Evolutionary conservation across 1,140 invertebrate genomes (phyloP), one percentile per base, ranked within the genome.

Genomic region (Parapsyche elsis): DNA sequence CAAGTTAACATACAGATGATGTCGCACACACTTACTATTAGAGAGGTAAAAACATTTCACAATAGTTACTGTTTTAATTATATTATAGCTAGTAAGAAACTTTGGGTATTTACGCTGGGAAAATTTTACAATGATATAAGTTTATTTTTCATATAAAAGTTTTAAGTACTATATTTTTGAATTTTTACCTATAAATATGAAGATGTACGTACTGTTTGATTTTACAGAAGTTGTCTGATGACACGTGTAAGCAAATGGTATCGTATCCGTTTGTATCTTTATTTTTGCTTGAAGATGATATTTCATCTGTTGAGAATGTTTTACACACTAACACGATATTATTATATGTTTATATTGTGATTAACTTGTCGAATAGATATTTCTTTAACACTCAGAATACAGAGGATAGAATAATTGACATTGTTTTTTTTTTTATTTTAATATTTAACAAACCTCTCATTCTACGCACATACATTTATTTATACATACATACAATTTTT

Each of bases 1-100:
- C 96, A 97, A 90, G 93, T 94, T 87, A 96, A 96, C 89, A 96
- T 97, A 81, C 95, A 96, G 88, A 96, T 96, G 95, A 94, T 96
- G 91, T 97, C 95, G 16, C 95, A 96, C 85, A 97, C 96, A 53
- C 91, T 97, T 80, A 96, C 95, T 80, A 96, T 97, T 84, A 90
- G 94, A 90, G 95, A 97, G 95, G 96, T 97, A 90, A 90, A 5
- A n/a, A 26, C 7, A 38, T 7, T 38, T 38, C 30, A 38, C 30
- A 38, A 38, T 4, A 38, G 1, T 4, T 4, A 38, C 7, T 4
- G 7, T 38, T 38, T 38, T 7, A 38, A 38, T 38, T 38, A 4
- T 38, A 38, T 38, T 38, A 38, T 7, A 38, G 30, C 7, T 38
- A 38, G n/a, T n/a, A n/a, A n/a, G n/a, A n/a, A n/a, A n/a, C n/a